Conservation (phyloP, 1,140 invertebrate genomes). For the Xylocopa sonorina region DNA sequence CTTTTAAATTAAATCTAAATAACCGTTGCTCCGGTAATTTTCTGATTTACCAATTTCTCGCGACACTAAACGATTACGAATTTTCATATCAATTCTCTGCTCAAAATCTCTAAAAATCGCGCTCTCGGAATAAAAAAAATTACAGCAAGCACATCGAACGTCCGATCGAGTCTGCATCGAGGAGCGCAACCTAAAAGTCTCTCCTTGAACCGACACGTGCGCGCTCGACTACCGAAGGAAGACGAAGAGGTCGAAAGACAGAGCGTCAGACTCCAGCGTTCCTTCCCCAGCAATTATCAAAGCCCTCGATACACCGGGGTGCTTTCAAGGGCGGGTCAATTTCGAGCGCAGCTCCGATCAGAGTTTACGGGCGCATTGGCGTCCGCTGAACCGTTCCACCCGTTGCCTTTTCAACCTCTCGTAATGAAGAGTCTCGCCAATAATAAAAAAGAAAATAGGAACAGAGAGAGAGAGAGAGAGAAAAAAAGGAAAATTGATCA, state of each 20-base stretch:
- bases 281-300: conserved; percentile 42
- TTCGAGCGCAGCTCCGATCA: conserved; percentile 26
- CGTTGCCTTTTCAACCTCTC: conserved; percentile 60
- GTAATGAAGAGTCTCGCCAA: conserved; percentile 58
- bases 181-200: no score
- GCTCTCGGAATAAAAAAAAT: no score
- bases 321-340: conserved; percentile 30
- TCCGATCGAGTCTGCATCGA: no score
- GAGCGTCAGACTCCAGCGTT: neutral
- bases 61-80: no score
- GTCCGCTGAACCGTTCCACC: conserved; percentile 50
- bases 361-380: conserved; percentile 47
- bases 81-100: no score
- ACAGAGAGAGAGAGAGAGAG: conserved; percentile 20
- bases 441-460: conserved; percentile 37
- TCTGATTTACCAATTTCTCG: no score
- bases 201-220: conserved; percentile 23
- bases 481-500: conserved; percentile 19
- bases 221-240: no score
- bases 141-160: neutral
- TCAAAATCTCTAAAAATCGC: no score
- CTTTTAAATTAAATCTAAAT: no score
- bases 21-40: no score
- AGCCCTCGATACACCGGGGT: conserved; percentile 29
- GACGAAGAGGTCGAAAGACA: neutral